phyloP scores from a whole-genome alignment of 2,113 vertebrate species.

The Indicator indicator region DNA sequence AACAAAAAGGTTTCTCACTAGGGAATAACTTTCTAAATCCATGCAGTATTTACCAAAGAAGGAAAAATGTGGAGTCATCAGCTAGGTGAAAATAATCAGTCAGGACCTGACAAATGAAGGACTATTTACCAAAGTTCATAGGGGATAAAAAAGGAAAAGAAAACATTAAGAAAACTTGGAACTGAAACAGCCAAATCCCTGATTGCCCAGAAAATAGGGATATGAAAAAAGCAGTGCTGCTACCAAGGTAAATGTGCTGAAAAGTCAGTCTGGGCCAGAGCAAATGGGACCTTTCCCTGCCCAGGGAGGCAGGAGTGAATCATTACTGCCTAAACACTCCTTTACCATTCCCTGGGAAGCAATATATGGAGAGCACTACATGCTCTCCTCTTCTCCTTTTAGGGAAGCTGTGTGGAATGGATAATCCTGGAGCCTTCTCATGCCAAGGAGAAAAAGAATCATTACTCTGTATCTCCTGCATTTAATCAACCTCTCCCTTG shows the following conservation, averaged over 20 bases:
- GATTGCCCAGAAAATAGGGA: not conserved
- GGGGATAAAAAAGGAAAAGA: not conserved
- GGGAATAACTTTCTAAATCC: not conserved
- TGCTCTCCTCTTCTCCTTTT: conserved; percentile 19
- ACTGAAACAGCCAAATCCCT: conserved; percentile 8
- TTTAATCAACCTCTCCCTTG: not conserved
- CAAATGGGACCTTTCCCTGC: not conserved
- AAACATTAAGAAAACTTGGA: conserved; percentile 1
- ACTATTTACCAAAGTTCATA: not conserved
- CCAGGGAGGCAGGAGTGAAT: not conserved
- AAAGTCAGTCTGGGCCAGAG: not conserved
- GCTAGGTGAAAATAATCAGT: conserved; percentile 11
- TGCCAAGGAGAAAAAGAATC: not conserved
- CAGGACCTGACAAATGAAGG: not conserved
- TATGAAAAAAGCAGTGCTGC: not conserved
- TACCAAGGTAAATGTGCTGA: not conserved
- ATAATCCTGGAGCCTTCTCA: not conserved
- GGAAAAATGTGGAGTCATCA: not conserved
- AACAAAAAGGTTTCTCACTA: not conserved
- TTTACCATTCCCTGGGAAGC: not conserved
- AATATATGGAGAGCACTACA: not conserved
- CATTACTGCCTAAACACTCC: not conserved
- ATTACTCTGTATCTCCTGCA: not conserved
- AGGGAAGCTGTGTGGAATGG: conserved; percentile 3
- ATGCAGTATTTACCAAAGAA: conserved; percentile 16